Conservation (phyloP, 2,888 invertebrate species). For the Quadroppia sp. region DNA sequence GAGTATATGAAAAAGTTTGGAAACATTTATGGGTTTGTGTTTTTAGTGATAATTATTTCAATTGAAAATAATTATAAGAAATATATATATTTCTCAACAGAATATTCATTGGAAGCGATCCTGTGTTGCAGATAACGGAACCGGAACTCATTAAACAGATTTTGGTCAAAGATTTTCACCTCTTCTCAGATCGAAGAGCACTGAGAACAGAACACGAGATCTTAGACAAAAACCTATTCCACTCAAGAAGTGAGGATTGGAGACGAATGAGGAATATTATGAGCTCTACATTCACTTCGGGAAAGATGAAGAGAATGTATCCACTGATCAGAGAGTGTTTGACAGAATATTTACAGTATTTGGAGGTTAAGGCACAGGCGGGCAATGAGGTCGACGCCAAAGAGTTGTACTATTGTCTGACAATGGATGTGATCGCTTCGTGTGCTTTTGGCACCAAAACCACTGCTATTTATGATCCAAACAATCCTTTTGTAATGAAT, state of each 20-base stretch:
- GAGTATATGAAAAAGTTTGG: background rate
- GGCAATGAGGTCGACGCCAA: background rate
- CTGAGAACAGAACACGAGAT: constrained; percentile 19
- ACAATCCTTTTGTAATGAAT: constrained; percentile 42
- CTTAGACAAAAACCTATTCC: constrained; percentile 1
- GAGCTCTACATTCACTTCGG: background rate
- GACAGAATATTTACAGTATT: background rate
- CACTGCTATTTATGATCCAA: constrained; percentile 50
- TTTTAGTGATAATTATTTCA: background rate
- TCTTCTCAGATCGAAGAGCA: background rate
- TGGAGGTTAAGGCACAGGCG: background rate
- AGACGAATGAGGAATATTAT: background rate
- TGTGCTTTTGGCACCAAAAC: constrained; percentile 63
- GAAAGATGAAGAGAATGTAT: background rate
- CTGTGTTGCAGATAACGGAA: background rate
- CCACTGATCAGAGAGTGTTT: background rate
- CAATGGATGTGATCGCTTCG: constrained; percentile 56
- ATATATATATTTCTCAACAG: background rate
- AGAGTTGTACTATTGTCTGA: background rate
- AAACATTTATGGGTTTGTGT: background rate
- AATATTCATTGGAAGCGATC: background rate
- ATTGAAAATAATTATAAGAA: background rate
- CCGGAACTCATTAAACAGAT: constrained; percentile 6
- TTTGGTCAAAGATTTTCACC: constrained; percentile 4
- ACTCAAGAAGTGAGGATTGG: background rate